Percentiles rank a stretch among this genome's conserved stretches.
These are phyloP conservation scores for Psephotus haematonotus DNA, from an alignment of 2,113 vertebrate genomes.

Conservation along the genomic window DNA sequence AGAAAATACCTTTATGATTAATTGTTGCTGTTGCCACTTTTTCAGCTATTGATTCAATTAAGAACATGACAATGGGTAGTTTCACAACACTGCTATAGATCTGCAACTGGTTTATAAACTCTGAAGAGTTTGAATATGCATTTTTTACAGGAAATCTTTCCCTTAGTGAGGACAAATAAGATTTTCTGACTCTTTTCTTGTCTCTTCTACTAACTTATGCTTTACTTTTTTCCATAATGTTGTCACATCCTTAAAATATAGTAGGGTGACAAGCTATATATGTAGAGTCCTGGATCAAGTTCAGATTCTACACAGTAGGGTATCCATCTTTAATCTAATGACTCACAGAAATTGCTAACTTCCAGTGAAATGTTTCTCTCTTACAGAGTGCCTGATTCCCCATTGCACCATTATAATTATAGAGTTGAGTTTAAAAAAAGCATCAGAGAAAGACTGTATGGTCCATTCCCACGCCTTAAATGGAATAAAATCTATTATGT, in stretches of 20 bases:
- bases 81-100: background rate
- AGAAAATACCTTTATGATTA: background rate
- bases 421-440: background rate
- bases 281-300: background rate
- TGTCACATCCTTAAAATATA: background rate
- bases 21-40: background rate
- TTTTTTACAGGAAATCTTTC: background rate
- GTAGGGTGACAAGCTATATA: background rate
- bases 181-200: background rate
- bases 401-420: background rate
- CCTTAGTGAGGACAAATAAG: background rate
- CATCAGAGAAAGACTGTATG: background rate
- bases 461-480: background rate
- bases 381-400: background rate
- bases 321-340: background rate
- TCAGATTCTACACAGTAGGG: background rate
- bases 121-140: background rate
- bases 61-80: background rate
- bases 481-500: background rate
- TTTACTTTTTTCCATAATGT: background rate
- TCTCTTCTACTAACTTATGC: background rate
- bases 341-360: background rate
- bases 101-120: background rate
- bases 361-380: background rate
- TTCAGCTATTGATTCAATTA: conserved; percentile 4